Conservation (phyloP, 1,140 invertebrate genomes). For the Drosophila saltans region DNA sequence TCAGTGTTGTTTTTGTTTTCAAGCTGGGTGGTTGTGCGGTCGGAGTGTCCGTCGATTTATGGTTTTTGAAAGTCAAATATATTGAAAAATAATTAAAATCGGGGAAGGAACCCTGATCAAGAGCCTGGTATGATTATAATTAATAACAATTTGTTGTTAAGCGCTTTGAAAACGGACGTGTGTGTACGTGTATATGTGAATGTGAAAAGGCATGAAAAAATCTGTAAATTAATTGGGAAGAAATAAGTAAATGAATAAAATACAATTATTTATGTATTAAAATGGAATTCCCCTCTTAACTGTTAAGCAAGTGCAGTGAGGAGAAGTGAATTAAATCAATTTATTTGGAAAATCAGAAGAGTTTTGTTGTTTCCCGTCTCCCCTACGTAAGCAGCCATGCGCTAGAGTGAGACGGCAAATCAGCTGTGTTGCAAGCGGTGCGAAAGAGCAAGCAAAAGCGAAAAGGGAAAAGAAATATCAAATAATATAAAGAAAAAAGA, state of each 20-base stretch:
- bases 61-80: not conserved
- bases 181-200: conserved; percentile 48
- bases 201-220: not conserved
- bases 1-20: conserved; percentile 5
- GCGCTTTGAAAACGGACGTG: conserved; percentile 46
- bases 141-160: not conserved
- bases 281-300: conserved; percentile 36
- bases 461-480: conserved; percentile 33
- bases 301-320: conserved; percentile 42
- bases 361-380: conserved; percentile 25
- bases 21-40: not conserved
- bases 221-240: not conserved
- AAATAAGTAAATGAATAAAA: not conserved
- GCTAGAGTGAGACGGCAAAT: conserved; percentile 71
- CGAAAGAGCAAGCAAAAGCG: conserved; percentile 32
- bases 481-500: conserved; percentile 38
- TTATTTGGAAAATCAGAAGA: conserved; percentile 59
- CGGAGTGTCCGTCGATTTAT: not conserved
- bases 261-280: conserved; percentile 64
- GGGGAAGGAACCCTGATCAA: conserved; percentile 17
- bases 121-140: not conserved
- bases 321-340: not conserved
- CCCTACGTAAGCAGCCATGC: conserved; percentile 50
- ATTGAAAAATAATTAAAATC: conserved; percentile 20
- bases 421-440: conserved; percentile 46